A percentile compares a stretch with the other conserved stretches of the same genome.
phyloP scores from a whole-genome alignment of 1,140 invertebrate species.

The Ceratosolen fusciceps region DNA sequence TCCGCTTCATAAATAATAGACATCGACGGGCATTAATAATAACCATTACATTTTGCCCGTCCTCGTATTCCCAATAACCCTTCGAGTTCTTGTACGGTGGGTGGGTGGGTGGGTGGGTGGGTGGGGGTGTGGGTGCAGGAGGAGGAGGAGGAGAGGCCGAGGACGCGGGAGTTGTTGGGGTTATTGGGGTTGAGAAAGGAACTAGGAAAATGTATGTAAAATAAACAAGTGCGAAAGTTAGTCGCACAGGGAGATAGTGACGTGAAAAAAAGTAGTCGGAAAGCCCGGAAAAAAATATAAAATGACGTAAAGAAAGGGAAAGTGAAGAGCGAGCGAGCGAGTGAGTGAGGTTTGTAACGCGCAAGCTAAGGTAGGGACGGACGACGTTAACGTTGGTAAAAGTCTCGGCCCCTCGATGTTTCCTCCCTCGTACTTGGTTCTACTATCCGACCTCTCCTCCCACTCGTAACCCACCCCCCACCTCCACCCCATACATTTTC shows the following conservation, averaged over 20 bases:
- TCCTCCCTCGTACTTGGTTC: constrained; percentile 10
- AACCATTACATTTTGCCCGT: not conserved
- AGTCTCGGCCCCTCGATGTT: constrained; percentile 33
- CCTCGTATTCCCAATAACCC: too few relatives aligned
- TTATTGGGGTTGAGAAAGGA: too few relatives aligned
- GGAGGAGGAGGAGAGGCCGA: too few relatives aligned
- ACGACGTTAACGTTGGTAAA: constrained; percentile 44
- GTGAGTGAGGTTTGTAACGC: constrained; percentile 38
- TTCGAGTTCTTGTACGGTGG: too few relatives aligned
- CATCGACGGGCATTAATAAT: not conserved
- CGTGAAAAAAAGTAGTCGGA: not conserved
- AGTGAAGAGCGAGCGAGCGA: not conserved
- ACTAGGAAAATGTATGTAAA: not conserved
- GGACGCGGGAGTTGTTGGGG: too few relatives aligned
- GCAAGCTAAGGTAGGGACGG: constrained; percentile 37
- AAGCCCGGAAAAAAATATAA: constrained; percentile 25
- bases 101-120: too few relatives aligned
- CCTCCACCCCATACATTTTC: constrained; percentile 31
- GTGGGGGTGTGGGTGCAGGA: too few relatives aligned
- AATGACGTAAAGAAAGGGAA: constrained; percentile 15
- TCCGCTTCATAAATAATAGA: too few relatives aligned
- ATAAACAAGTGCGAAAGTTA: not conserved
- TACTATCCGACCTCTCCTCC: not conserved
- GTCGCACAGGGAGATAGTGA: not conserved
- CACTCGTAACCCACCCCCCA: not conserved